Conservation (phyloP, 2,888 invertebrate genomes). For the Xylota sylvarum region DNA sequence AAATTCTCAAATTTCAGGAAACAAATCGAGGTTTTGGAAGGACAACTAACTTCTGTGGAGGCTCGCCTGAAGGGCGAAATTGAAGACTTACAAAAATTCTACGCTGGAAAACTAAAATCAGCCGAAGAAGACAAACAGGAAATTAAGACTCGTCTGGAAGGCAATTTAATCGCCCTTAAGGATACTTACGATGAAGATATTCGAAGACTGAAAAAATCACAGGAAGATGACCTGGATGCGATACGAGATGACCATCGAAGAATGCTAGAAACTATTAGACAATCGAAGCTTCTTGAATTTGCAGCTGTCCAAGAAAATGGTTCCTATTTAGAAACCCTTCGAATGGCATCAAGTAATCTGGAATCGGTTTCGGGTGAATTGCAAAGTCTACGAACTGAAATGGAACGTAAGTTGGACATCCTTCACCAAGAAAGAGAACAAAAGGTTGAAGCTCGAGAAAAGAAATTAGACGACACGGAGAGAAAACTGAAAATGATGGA, state of each 20-base stretch:
- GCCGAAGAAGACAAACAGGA: conserved; percentile 79
- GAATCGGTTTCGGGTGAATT: conserved; percentile 80
- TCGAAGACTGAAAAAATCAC: conserved; percentile 80
- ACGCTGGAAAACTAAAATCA: conserved; percentile 80
- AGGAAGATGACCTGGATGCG: conserved; percentile 81
- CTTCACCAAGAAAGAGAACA: conserved; percentile 81
- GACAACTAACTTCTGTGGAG: conserved; percentile 81
- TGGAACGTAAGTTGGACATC: conserved; percentile 80
- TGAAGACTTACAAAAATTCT: conserved; percentile 80
- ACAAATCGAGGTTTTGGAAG: conserved; percentile 83
- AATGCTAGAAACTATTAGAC: conserved; percentile 83
- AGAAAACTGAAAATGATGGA: conserved; percentile 81
- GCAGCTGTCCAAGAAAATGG: conserved; percentile 83
- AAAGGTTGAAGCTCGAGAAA: conserved; percentile 81
- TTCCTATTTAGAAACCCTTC: conserved; percentile 83
- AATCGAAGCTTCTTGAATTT: conserved; percentile 83
- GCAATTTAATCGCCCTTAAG: conserved; percentile 79
- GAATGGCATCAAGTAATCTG: conserved; percentile 82
- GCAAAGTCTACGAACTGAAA: conserved; percentile 81
- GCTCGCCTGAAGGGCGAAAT: conserved; percentile 82
- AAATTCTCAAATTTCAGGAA: conserved; percentile 79
- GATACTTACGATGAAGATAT: conserved; percentile 82
- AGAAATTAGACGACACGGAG: conserved; percentile 82
- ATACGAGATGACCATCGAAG: conserved; percentile 80
- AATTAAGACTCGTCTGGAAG: conserved; percentile 79